Evolutionary conservation across 2,888 invertebrate species (phyloP).

Genomic region (Galerucella pusilla): DNA sequence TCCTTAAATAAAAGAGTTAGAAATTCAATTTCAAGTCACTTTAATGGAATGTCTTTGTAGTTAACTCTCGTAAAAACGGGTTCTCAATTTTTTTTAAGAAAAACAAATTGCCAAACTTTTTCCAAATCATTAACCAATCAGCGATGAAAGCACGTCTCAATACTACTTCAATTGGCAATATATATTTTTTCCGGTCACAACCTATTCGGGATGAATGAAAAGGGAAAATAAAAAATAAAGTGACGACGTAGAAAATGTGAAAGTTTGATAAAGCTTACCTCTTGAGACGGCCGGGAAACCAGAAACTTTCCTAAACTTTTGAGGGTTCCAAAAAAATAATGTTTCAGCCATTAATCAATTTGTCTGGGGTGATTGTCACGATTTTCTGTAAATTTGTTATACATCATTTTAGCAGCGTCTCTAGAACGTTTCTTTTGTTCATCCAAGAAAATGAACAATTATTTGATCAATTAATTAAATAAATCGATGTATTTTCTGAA

Average conservation of each 20-base stretch:
- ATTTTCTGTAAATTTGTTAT: constrained; percentile 15
- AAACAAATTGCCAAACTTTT: neutral
- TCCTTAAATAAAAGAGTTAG: no score
- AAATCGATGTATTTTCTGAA: neutral
- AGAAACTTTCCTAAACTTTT: constrained; percentile 16
- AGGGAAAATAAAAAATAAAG: constrained; percentile 4
- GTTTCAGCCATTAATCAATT: constrained; percentile 23
- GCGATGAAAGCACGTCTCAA: neutral
- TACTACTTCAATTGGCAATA: neutral
- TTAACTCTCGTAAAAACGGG: neutral
- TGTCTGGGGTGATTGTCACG: constrained; percentile 15
- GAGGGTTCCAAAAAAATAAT: constrained; percentile 7
- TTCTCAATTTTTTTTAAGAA: neutral
- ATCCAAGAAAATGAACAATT: neutral
- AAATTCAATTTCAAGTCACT: no score
- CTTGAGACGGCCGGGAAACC: neutral
- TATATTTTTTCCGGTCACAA: constrained; percentile 9
- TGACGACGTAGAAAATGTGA: neutral
- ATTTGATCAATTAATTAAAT: no score
- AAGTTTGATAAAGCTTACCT: neutral
- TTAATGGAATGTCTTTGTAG: neutral
- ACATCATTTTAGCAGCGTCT: constrained; percentile 12
- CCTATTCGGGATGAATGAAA: neutral
- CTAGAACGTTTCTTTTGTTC: constrained; percentile 4
- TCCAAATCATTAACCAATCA: neutral